phyloP scores from a whole-genome alignment of 2,888 invertebrate species.

The Epinotia demarniana region DNA sequence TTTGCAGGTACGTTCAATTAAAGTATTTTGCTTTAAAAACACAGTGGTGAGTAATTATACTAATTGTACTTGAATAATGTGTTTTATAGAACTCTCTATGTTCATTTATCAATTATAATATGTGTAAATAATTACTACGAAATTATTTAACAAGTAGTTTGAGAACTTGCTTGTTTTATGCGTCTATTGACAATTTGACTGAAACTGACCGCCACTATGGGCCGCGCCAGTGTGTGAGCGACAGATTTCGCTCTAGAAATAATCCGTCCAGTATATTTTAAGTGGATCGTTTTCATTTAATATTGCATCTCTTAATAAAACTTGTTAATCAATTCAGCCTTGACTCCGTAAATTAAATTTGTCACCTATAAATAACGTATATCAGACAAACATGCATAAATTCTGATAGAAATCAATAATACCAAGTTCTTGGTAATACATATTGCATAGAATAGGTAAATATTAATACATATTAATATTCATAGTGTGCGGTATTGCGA shows the following conservation, averaged over 20 bases:
- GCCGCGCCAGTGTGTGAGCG: too few species aligned
- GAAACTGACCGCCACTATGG: too few species aligned
- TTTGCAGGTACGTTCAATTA: slow-evolving; percentile 38
- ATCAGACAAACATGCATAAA: neutral
- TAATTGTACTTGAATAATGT: too few species aligned
- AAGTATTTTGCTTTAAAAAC: slow-evolving; percentile 10
- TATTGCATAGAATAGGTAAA: neutral
- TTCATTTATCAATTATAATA: too few species aligned
- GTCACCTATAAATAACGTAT: slow-evolving; percentile 16
- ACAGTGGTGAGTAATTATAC: slow-evolving; percentile 4
- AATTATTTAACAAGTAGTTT: too few species aligned
- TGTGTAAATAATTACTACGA: too few species aligned
- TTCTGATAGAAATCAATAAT: neutral
- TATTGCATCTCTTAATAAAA: neutral
- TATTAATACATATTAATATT: slow-evolving; percentile 12
- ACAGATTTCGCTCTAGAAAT: neutral
- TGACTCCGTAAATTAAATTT: slow-evolving; percentile 16
- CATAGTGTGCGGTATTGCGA: neutral
- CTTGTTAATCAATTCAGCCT: slow-evolving; percentile 12
- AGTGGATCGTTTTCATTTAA: neutral
- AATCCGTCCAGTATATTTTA: neutral
- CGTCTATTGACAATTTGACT: neutral
- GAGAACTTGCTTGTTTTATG: neutral
- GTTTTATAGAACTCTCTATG: too few species aligned
- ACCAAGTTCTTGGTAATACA: neutral